phyloP scores from a whole-genome alignment of 2,113 vertebrate species.

The Poeciliopsis prolifica region DNA sequence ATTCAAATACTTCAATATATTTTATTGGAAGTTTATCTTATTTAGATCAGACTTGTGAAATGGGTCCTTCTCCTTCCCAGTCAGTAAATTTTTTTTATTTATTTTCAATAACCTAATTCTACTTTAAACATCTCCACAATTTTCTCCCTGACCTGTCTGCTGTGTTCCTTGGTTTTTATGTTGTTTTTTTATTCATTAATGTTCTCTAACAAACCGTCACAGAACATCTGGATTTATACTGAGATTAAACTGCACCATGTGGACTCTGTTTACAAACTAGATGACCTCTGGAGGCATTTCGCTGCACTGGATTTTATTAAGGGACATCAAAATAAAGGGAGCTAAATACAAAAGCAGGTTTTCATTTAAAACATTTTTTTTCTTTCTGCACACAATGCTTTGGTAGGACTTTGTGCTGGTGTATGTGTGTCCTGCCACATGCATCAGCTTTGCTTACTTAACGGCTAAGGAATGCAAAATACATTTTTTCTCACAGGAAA shows the following conservation, averaged over 20 bases:
- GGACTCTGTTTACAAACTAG: not conserved
- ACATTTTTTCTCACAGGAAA: conserved; percentile 30
- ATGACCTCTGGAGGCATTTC: not conserved
- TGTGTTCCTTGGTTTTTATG: not conserved
- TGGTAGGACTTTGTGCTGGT: not conserved
- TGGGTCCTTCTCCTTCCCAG: not conserved
- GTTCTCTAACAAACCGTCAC: no score
- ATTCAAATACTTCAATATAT: not conserved
- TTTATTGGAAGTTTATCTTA: not conserved
- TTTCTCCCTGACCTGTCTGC: not conserved
- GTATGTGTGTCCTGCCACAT: not conserved
- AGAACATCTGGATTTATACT: no score
- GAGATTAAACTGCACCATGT: not conserved
- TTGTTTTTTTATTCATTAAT: not conserved
- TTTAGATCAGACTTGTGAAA: not conserved
- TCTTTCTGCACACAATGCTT: no score
- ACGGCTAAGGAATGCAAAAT: conserved; percentile 49
- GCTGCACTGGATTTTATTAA: not conserved
- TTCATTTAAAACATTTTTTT: not conserved
- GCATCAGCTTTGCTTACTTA: conserved; percentile 24
- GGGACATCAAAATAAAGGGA: not conserved
- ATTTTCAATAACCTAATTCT: not conserved
- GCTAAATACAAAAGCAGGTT: not conserved
- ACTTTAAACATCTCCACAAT: not conserved
- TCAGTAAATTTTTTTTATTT: not conserved